Conservation (phyloP, 2,888 invertebrate species). For the Eristalis pertinax region DNA sequence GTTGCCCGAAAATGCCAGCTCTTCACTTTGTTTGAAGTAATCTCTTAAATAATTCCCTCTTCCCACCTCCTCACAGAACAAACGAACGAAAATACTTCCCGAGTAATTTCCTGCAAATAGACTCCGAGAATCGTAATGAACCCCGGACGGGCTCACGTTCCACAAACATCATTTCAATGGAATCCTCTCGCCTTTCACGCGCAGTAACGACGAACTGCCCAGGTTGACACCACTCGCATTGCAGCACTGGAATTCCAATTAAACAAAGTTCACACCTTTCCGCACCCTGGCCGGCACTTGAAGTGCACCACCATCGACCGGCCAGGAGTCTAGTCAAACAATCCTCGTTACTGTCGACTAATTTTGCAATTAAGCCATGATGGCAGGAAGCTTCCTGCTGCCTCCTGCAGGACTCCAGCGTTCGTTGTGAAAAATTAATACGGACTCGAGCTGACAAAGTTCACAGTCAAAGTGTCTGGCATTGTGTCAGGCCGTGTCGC, state of each 20-base stretch:
- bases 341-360: conserved; percentile 37
- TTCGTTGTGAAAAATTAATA: conserved; percentile 31
- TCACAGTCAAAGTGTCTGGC: conserved; percentile 58
- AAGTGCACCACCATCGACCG: neutral
- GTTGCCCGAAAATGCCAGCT: neutral
- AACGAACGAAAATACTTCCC: neutral
- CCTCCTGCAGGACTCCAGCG: neutral
- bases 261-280: conserved; percentile 6
- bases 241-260: conserved; percentile 4
- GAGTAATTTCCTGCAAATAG: neutral
- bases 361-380: conserved; percentile 64
- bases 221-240: neutral
- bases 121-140: neutral
- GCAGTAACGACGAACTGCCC: neutral
- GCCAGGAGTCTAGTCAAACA: conserved; percentile 18
- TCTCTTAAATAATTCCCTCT: neutral
- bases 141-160: neutral
- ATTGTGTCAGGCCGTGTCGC: conserved; percentile 44
- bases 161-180: neutral
- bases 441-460: conserved; percentile 53
- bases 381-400: neutral
- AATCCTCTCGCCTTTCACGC: neutral
- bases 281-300: neutral
- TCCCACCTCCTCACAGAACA: neutral
- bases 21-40: neutral